Base-by-base conservation (phyloP, 1,140 invertebrate species). In the Listronotus bonariensis region DNA sequence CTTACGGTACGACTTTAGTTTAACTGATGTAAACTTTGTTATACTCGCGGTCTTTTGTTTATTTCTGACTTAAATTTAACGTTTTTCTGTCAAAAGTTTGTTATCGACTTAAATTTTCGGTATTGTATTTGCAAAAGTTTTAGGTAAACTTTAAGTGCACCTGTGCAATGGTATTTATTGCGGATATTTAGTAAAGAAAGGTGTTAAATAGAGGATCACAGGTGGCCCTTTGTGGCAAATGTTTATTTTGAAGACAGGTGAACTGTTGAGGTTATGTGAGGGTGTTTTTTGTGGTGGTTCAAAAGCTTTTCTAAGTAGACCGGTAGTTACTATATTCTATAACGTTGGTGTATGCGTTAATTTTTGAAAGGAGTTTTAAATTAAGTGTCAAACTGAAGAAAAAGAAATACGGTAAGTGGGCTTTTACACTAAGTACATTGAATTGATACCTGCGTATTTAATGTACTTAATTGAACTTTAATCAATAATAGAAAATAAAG, bases 181-280 rank as follows among this genome's bases (percentile, higher is more conserved):
- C 20, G 20, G 20, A 3, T 26, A 26, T 26, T 26, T 26, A 26
- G 5, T 26, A 26, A 26, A 5, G 5, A 26, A 26, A 26, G 20
- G 2, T 26, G 20, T 26, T 3, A 26, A 1, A 3, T 26, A 26
- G 20, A n/a, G 42, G n/a, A 32, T 42, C 11, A 41, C 55, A 57
- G 42, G 41, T 57, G 55, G 55, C 43, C 14, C n/a, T n/a, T n/a
- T 6, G 14, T 26, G 38, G 20, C 41, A 49, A 59, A 34, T 68
- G 67, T 68, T 68, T 68, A 65, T 57, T n/a, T 57, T 67, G 36
- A 18, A 53, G 38, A 58, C 68, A 70, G 68, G 68, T 70, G 68
- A 58, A 59, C 36, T 6, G 17, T 59, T 69, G 64, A 69, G 68
- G 68, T 69, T 69, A 69, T 56, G 68, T 63, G 9, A 46, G 10